phyloP scores from a whole-genome alignment of 2,888 invertebrate genomes.

The Folsomia candida region DNA sequence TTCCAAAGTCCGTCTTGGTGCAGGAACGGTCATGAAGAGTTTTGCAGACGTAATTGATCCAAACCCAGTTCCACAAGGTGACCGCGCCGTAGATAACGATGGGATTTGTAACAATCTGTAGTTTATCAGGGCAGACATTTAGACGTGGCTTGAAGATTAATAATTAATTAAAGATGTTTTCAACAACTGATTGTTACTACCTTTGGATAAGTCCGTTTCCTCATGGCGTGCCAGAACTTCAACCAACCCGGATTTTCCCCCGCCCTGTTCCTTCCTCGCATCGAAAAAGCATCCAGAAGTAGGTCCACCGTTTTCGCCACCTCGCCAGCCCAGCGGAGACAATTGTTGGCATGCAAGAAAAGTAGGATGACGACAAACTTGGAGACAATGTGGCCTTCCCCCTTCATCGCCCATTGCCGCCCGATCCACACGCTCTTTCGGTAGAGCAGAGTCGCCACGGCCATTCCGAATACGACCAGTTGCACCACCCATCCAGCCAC shows the following conservation, averaged over 20 bases:
- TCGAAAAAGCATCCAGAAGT: too few relatives aligned
- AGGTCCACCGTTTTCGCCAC: background rate
- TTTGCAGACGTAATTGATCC: constrained; percentile 29
- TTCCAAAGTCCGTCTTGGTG: constrained; percentile 16
- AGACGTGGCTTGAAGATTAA: too few relatives aligned
- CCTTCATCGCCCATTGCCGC: constrained; percentile 6
- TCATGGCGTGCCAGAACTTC: too few relatives aligned
- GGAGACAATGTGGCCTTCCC: constrained; percentile 24
- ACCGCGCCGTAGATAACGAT: background rate
- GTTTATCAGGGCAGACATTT: too few relatives aligned
- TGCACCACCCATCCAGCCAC: background rate
- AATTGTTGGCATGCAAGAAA: constrained; percentile 18
- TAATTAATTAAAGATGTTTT: too few relatives aligned
- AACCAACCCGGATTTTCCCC: too few relatives aligned
- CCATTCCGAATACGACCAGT: background rate
- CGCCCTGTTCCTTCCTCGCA: too few relatives aligned
- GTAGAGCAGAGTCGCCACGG: background rate
- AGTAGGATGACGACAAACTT: constrained; percentile 25
- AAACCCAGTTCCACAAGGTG: constrained; percentile 22
- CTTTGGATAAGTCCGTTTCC: too few relatives aligned
- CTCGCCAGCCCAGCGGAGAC: constrained; percentile 13
- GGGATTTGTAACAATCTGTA: too few relatives aligned
- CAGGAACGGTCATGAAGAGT: constrained; percentile 24
- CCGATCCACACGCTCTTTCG: constrained; percentile 21
- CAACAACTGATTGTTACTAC: too few relatives aligned